These are phyloP conservation scores for Echinometra lucunter DNA, from an alignment of 53 echinoderm and acorn worm species.

Conservation along the genomic window DNA sequence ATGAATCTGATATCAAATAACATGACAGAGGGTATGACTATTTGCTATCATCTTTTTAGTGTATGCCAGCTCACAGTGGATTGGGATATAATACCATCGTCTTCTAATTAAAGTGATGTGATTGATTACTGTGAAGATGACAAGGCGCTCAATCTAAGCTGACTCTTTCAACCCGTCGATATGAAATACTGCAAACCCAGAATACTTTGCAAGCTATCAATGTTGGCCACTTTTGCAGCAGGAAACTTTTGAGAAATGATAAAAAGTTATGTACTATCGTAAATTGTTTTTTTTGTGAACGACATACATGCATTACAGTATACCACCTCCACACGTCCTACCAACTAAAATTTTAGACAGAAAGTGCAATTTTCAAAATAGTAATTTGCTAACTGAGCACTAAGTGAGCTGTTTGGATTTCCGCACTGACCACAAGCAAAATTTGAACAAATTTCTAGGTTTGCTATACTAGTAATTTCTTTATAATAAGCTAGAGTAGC, in stretches of 20 bases:
- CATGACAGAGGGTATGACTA: not conserved
- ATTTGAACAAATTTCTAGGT: too few relatives aligned
- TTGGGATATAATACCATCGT: not conserved
- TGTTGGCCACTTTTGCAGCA: not conserved
- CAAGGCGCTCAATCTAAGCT: not conserved
- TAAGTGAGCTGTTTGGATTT: not conserved
- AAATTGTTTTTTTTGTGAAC: not conserved
- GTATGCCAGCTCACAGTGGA: not conserved
- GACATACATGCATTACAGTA: not conserved
- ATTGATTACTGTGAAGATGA: not conserved
- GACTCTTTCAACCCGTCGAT: not conserved
- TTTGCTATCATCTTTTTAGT: not conserved
- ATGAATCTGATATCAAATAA: slow-evolving; percentile 12
- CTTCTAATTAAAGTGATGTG: slow-evolving; percentile 24
- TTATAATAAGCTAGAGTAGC: too few relatives aligned
- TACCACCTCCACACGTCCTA: not conserved
- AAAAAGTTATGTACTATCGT: not conserved
- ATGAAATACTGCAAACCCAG: not conserved
- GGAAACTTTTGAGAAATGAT: not conserved
- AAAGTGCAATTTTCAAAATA: too few relatives aligned
- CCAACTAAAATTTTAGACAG: not conserved
- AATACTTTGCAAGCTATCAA: not conserved
- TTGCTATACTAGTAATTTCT: too few relatives aligned
- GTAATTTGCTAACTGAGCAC: not conserved
- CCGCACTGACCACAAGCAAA: not conserved